Evolutionary conservation across 1,140 invertebrate genomes (phyloP), one percentile per base, ranked within the genome.

Genomic region (Atopsyche davidsoni): DNA sequence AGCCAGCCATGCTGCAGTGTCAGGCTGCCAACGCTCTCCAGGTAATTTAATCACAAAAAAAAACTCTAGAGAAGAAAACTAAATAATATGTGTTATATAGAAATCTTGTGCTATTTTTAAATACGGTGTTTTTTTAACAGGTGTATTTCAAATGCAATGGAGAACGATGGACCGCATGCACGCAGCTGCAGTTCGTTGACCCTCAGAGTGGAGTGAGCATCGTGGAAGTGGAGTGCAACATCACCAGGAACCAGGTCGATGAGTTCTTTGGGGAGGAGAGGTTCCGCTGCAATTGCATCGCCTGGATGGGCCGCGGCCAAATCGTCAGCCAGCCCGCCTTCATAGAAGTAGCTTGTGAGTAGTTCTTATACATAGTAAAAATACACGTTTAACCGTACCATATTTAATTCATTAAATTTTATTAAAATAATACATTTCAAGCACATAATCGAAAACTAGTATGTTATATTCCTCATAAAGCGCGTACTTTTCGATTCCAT

Each of bases 341-440:
- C 16, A 80, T 95, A 23, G 86, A 90, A 60, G 80, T 90, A 53
- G 89, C 91, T 59, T 93, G 92, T 96, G 73, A 92, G 91, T 92
- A 55, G 18, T 43, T 24, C 16, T 44, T n/a, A n/a, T n/a, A n/a
- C n/a, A n/a, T n/a, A n/a, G n/a, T n/a, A n/a, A n/a, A n/a, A n/a
- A n/a, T n/a, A n/a, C n/a, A n/a, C n/a, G n/a, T n/a, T n/a, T n/a
- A n/a, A n/a, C n/a, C n/a, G n/a, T n/a, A n/a, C n/a, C n/a, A n/a
- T n/a, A n/a, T n/a, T n/a, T n/a, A n/a, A n/a, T n/a, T n/a, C n/a
- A n/a, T n/a, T n/a, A n/a, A n/a, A n/a, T n/a, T n/a, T n/a, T n/a
- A n/a, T n/a, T n/a, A n/a, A n/a, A n/a, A n/a, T n/a, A n/a, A n/a
- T n/a, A n/a, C n/a, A n/a, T n/a, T n/a, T n/a, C n/a, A n/a, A n/a